Evolutionary conservation across 2,888 invertebrate genomes (phyloP).

Genomic region (Polydrusus pterygomalis): DNA sequence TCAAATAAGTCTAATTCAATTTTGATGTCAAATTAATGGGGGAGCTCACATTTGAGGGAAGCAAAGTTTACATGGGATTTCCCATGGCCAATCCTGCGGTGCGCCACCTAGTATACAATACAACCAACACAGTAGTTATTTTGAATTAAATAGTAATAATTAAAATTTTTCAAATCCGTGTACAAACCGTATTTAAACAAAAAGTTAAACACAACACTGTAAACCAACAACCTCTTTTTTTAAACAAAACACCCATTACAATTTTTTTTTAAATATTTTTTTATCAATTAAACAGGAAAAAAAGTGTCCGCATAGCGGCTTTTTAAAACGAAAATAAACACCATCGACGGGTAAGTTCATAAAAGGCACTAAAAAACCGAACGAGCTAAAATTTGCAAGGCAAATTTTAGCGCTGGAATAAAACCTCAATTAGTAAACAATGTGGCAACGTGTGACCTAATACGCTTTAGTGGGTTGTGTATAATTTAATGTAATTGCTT

Average conservation of each 20-base stretch:
- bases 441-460: constrained; percentile 32
- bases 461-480: constrained; percentile 14
- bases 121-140: no score
- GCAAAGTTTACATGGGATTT: no score
- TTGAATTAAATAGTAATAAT: no score
- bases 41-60: no score
- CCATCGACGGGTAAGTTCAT: constrained; percentile 14
- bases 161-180: no score
- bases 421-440: constrained; percentile 43
- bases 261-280: background rate
- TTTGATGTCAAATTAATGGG: no score
- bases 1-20: no score
- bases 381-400: constrained; percentile 40
- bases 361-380: constrained; percentile 15
- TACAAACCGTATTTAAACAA: no score
- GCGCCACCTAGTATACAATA: no score
- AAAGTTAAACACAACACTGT: background rate
- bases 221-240: background rate
- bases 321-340: constrained; percentile 24
- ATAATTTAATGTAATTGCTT: constrained; percentile 2
- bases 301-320: constrained; percentile 2
- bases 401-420: constrained; percentile 37
- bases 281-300: constrained; percentile 2
- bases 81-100: no score
- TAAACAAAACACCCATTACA: background rate